Evolutionary conservation across 1,140 invertebrate genomes (phyloP).

Genomic region (Drosophila tani): DNA sequence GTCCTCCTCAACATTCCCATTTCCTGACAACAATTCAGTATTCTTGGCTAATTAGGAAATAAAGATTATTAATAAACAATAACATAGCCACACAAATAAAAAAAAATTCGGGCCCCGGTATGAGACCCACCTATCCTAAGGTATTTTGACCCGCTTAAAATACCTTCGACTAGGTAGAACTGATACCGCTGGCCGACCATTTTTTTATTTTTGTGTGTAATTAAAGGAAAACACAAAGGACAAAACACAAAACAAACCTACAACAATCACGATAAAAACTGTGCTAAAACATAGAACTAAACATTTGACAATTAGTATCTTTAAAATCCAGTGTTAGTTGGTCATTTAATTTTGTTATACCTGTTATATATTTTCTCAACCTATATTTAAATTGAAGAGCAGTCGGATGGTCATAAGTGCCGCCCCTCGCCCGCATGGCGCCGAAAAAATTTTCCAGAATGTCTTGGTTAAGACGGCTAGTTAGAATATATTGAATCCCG

Average conservation of each 20-base stretch:
- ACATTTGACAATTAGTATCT: too few species aligned
- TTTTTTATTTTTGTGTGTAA: too few species aligned
- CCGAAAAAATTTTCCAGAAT: conserved; percentile 32
- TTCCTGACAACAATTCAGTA: not conserved
- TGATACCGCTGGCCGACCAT: too few species aligned
- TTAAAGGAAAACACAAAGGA: too few species aligned
- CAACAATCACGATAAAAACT: too few species aligned
- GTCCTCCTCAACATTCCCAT: not conserved
- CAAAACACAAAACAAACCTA: too few species aligned
- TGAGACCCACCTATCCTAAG: not conserved
- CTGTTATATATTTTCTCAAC: conserved; percentile 31
- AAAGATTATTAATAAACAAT: not conserved
- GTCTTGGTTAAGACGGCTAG: conserved; percentile 5
- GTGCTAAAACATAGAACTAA: too few species aligned
- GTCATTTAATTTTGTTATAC: conserved; percentile 9
- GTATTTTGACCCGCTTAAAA: too few species aligned
- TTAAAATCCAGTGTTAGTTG: too few species aligned
- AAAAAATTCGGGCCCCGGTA: too few species aligned
- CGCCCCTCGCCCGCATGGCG: conserved; percentile 15
- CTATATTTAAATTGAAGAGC: conserved; percentile 24
- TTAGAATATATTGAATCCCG: conserved; percentile 12
- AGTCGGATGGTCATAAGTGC: conserved; percentile 18
- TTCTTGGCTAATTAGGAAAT: not conserved
- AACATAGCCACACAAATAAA: not conserved
- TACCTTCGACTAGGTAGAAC: too few species aligned